Conservation (phyloP, 2,113 vertebrate species). For the Pomatostomus ruficeps region DNA sequence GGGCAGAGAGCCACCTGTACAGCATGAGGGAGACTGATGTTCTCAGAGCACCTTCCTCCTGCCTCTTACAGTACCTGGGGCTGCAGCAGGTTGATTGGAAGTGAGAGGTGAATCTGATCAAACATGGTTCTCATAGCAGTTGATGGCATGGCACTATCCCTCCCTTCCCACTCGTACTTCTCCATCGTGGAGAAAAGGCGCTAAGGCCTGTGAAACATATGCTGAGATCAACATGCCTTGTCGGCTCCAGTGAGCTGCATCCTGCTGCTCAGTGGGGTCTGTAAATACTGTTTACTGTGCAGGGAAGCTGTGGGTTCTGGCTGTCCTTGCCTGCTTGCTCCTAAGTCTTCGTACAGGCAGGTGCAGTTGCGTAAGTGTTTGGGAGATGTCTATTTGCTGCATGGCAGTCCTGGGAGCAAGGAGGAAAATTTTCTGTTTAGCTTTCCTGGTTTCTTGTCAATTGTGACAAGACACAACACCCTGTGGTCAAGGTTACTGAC, state of each 20-base stretch:
- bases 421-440: neutral
- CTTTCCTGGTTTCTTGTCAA: neutral
- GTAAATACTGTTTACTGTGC: neutral
- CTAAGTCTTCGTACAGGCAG: neutral
- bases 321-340: neutral
- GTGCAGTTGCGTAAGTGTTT: neutral
- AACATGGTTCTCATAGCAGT: neutral
- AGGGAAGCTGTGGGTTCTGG: neutral
- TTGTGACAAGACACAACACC: neutral
- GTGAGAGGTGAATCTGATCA: neutral
- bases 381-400: neutral
- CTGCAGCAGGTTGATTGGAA: neutral
- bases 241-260: neutral
- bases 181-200: neutral
- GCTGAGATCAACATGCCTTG: neutral
- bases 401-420: neutral
- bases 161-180: neutral
- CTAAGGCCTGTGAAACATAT: accelerated
- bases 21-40: accelerated
- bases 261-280: neutral
- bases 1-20: neutral
- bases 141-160: neutral
- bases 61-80: neutral
- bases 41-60: neutral
- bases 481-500: neutral